Evolutionary conservation across 2,113 vertebrate genomes (phyloP).

Genomic region (Apeltes quadracus): DNA sequence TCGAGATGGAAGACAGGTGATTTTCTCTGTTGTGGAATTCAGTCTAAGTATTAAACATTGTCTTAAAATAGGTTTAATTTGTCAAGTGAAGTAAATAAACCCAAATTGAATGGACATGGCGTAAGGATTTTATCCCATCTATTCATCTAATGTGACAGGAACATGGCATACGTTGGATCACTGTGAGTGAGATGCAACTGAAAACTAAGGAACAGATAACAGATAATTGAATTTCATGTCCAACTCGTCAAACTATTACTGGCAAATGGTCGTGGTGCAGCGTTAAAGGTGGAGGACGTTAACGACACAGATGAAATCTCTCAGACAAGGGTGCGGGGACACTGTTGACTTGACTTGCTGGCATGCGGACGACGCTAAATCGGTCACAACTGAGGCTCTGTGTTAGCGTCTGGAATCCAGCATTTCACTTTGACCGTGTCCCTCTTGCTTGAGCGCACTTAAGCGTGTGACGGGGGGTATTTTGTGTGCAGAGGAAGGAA

Average conservation of each 20-base stretch:
- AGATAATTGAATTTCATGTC: background rate
- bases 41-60: no score
- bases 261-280: background rate
- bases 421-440: background rate
- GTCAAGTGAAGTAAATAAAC: no score
- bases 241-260: background rate
- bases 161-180: background rate
- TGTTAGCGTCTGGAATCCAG: background rate
- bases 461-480: background rate
- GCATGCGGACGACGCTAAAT: background rate
- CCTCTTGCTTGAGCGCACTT: background rate
- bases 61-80: no score
- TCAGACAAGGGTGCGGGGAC: background rate
- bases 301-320: constrained; percentile 6
- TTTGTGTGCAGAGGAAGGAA: background rate
- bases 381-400: background rate
- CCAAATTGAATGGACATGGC: no score
- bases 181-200: background rate
- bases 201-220: background rate
- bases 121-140: background rate
- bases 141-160: background rate
- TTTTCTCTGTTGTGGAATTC: no score
- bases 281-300: background rate
- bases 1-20: no score
- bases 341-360: background rate